Evolutionary conservation across 37 sponge, comb jelly and placozoan genomes (phyloP), one percentile per base, ranked within the genome.

Genomic region (Aplysina aerophoba): DNA sequence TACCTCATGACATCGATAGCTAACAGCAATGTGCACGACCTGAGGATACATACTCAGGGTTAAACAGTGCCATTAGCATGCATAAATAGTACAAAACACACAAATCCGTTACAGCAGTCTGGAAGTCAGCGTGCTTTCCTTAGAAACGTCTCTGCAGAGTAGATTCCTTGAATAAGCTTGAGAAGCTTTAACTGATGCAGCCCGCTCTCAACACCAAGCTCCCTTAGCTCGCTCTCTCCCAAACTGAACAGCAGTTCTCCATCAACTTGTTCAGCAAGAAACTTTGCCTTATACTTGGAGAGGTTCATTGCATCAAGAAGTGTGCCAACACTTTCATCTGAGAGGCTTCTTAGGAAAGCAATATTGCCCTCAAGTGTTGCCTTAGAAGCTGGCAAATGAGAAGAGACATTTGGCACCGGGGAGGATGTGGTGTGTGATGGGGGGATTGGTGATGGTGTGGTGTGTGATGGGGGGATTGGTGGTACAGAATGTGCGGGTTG

Each of bases 301-400:
- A 75, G 50, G 25, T 75, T 75, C 78, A 75, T 75, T 41, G 78
- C 50, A 75, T 75, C 78, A 31, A 75, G 37, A 20, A 75, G 33
- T 44, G 12, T 75, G 4, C 3, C 33, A 19, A 75, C 53, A 19
- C 13, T 24, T 40, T 36, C n/a, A 40, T 75, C 78, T 40, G 37
- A 25, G 6, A 75, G 44, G 3, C 3, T 25, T 24, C 38, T 31
- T 40, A 75, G 50, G 25, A 75, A 19, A 1, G n/a, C 2, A 41
- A 75, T 75, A 15, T 75, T 75, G 20, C 15, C 38, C 53, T 22
- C 38, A n/a, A 13, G 33, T 41, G 78, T 17, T 36, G 22, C 78
- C 2, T 21, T 50, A 24, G 78, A 75, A 24, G 44, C 25, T 3
- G 37, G 37, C 24, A 40, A 17, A 3, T 40, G n/a, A 75, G 37